Conservation (phyloP, 2,888 invertebrate species). For the Liodrosophila aerea region DNA sequence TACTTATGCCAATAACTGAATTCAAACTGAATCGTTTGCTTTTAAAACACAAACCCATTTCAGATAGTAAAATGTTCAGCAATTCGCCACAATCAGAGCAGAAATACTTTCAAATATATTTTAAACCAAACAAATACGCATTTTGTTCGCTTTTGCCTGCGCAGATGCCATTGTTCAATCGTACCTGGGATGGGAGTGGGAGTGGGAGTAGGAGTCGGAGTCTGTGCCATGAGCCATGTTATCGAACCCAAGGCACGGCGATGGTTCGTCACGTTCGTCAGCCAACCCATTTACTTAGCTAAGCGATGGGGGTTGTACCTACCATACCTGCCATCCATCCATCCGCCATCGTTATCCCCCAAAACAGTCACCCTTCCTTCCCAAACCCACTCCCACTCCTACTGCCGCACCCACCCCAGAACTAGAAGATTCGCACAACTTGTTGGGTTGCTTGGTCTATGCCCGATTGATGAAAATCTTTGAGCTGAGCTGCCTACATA, state of each 20-base stretch:
- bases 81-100: background rate
- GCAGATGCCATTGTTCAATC: conserved; percentile 40
- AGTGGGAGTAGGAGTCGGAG: conserved; percentile 6
- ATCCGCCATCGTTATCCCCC: background rate
- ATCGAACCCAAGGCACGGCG: conserved; percentile 46
- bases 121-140: background rate
- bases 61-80: too few relatives aligned
- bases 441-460: conserved; percentile 41
- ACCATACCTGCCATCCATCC: conserved; percentile 45
- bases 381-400: background rate
- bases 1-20: too few relatives aligned
- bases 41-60: background rate
- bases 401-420: conserved; percentile 28
- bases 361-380: background rate
- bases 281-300: conserved; percentile 78
- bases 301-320: conserved; percentile 74
- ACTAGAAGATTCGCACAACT: conserved; percentile 57
- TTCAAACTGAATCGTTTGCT: background rate
- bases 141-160: conserved; percentile 7
- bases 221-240: conserved; percentile 24
- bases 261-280: conserved; percentile 71
- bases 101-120: background rate
- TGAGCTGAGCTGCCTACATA: conserved; percentile 29
- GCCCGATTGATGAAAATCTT: conserved; percentile 72
- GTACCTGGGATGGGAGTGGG: conserved; percentile 7